Evolutionary conservation across 2,113 vertebrate species (phyloP).

Genomic region (Pipra filicauda): DNA sequence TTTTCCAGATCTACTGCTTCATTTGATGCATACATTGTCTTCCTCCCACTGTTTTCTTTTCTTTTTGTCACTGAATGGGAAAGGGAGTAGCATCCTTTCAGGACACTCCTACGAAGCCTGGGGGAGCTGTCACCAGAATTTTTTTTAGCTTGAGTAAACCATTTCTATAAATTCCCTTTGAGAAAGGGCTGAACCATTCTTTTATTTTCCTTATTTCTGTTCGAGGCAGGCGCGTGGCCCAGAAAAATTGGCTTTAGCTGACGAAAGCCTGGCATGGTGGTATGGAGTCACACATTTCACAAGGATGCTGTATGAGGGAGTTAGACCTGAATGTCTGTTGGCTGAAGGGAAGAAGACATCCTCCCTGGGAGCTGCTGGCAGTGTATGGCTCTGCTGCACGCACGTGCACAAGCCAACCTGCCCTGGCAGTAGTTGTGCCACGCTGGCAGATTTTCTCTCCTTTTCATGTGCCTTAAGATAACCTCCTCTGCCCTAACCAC

Average conservation of each 20-base stretch:
- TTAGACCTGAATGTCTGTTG: neutral
- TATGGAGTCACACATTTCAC: neutral
- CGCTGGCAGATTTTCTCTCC: neutral
- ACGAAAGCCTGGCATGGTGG: neutral
- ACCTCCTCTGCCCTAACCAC: neutral
- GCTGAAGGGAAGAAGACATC: neutral
- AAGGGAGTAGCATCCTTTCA: neutral
- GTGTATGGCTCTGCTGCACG: neutral
- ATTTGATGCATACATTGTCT: neutral
- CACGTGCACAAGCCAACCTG: accelerated
- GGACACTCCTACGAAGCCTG: neutral
- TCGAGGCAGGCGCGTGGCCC: neutral
- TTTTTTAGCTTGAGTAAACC: neutral
- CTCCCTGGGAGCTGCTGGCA: neutral
- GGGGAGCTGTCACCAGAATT: neutral
- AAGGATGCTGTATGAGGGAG: neutral
- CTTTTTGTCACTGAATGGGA: neutral
- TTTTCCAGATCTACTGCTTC: neutral
- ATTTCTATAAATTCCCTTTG: neutral
- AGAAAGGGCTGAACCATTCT: neutral
- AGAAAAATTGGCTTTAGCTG: neutral
- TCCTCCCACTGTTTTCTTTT: neutral
- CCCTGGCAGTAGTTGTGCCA: neutral
- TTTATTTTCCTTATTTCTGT: neutral
- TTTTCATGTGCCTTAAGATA: neutral